Percentiles rank a stretch among this genome's conserved stretches.
phyloP scores from a whole-genome alignment of 2,797 vertebrate genomes.

The Odontamblyopus lacepedii region DNA sequence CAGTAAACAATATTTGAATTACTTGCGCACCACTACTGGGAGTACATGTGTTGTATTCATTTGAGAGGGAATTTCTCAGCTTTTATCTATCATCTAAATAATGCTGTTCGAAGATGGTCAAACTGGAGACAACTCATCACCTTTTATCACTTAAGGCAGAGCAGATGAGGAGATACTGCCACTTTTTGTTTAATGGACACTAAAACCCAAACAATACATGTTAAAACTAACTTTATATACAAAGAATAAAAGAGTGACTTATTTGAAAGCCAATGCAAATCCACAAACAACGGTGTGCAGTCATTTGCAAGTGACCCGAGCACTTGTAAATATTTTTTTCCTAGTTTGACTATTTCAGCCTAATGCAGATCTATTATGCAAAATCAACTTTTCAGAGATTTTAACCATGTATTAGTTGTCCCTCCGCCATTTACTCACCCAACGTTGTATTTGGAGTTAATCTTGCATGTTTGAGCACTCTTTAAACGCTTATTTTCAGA shows the following conservation, averaged over 20 bases:
- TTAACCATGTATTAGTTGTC: too few species aligned
- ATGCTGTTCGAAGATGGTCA: background rate
- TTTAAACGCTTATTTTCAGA: too few species aligned
- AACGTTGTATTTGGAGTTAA: too few species aligned
- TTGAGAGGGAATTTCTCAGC: background rate
- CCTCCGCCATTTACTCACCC: too few species aligned
- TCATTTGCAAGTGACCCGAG: slow-evolving; percentile 44
- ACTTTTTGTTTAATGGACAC: background rate
- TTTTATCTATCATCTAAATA: slow-evolving; percentile 8
- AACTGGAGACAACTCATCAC: slow-evolving; percentile 8
- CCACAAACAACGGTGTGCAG: slow-evolving; percentile 40
- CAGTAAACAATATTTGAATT: too few species aligned
- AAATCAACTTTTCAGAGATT: too few species aligned
- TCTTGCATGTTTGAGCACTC: too few species aligned
- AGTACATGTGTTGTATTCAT: too few species aligned
- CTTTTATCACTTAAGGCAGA: background rate
- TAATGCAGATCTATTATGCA: background rate
- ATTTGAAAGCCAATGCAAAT: slow-evolving; percentile 60
- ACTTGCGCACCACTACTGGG: too few species aligned
- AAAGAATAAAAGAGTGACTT: background rate
- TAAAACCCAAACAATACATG: background rate
- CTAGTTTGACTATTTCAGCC: slow-evolving; percentile 7
- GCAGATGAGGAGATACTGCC: background rate
- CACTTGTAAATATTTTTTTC: background rate
- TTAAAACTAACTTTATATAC: background rate